Conservation (phyloP, 2,797 vertebrate genomes). For the Brachyrhaphis roseni region DNA sequence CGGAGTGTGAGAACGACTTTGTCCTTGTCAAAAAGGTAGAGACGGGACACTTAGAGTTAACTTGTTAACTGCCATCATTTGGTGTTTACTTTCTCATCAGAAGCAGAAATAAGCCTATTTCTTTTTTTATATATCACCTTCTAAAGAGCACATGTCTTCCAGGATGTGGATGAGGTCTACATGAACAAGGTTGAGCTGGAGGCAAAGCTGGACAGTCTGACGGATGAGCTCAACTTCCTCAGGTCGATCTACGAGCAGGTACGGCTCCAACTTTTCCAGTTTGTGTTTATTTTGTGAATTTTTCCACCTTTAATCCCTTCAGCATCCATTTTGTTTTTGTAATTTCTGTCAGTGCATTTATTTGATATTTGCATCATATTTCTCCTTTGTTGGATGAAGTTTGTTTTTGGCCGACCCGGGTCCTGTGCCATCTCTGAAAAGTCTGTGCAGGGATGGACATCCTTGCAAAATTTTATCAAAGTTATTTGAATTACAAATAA, state of each 20-base stretch:
- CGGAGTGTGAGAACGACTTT: constrained; percentile 94
- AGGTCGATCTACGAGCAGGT: constrained; percentile 92
- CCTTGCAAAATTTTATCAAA: neutral
- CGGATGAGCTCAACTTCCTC: constrained; percentile 92
- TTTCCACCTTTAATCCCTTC: neutral
- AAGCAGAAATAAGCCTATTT: neutral
- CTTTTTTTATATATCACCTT: neutral
- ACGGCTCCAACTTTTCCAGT: constrained; percentile 9
- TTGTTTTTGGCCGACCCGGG: neutral
- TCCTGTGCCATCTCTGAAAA: neutral
- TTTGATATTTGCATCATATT: constrained; percentile 1
- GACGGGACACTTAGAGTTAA: neutral
- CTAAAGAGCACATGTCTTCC: constrained; percentile 15
- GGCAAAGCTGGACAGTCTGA: constrained; percentile 90
- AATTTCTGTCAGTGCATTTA: neutral
- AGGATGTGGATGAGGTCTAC: constrained; percentile 95
- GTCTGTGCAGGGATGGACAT: constrained; percentile 1
- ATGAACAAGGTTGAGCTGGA: constrained; percentile 94
- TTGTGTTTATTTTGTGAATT: neutral
- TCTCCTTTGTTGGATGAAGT: neutral
- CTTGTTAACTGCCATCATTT: neutral
- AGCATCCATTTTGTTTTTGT: constrained; percentile 11
- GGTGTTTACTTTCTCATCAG: neutral
- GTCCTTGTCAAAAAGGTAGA: constrained; percentile 97
- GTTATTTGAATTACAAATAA: neutral